These are phyloP conservation scores for Stegana nigrithorax DNA, from an alignment of 2,888 invertebrate genomes.

Conservation along the genomic window DNA sequence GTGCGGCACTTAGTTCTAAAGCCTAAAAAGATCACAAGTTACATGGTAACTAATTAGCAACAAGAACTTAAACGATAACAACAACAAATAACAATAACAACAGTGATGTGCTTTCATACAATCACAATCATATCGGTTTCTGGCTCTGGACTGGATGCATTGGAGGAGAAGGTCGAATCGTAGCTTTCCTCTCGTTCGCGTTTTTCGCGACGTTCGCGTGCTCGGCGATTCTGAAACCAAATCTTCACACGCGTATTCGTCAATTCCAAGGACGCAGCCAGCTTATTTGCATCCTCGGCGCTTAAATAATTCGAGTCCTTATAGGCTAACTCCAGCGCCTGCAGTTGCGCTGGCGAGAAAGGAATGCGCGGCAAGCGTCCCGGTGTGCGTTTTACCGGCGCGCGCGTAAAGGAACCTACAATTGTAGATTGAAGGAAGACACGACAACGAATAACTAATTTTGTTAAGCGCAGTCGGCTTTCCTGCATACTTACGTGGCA, in stretches of 20 bases:
- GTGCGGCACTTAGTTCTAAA: background rate
- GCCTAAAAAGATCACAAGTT: background rate
- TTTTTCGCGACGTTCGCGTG: constrained; percentile 79
- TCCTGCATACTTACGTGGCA: constrained; percentile 71
- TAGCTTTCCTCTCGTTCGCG: constrained; percentile 63
- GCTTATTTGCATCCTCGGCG: constrained; percentile 74
- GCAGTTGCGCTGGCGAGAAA: constrained; percentile 76
- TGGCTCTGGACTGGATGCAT: constrained; percentile 65
- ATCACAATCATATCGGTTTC: constrained; percentile 44
- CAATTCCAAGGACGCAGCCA: constrained; percentile 73
- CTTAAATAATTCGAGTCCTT: constrained; percentile 75
- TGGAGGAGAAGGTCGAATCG: constrained; percentile 65
- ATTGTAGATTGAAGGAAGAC: background rate
- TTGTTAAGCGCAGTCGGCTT: background rate
- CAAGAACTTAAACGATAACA: constrained; percentile 23
- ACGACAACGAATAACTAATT: background rate
- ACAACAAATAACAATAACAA: too few relatives aligned
- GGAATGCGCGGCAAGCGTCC: constrained; percentile 78
- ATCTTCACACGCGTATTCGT: constrained; percentile 78
- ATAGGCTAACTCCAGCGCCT: constrained; percentile 75
- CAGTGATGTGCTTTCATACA: too few relatives aligned
- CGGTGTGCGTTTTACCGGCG: constrained; percentile 71
- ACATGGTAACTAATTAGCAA: background rate
- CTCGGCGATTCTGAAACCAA: constrained; percentile 86
- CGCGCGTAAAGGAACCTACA: constrained; percentile 60